Conservation (phyloP, 2,888 invertebrate genomes). For the Volucella zonaria region DNA sequence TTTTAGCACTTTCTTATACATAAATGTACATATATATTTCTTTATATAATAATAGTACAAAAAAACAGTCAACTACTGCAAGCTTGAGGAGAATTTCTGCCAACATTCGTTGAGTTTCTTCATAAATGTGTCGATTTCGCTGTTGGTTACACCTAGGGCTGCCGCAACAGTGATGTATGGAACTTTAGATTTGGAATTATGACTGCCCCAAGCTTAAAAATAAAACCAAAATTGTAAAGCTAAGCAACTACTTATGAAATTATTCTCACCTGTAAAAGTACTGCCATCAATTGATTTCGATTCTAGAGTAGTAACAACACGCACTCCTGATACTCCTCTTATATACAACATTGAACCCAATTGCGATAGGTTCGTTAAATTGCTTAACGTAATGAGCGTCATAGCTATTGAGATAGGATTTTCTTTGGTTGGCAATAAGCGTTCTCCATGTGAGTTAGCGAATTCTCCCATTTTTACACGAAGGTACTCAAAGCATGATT, state of each 20-base stretch:
- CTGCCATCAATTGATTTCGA: constrained; percentile 84
- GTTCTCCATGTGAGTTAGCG: constrained; percentile 85
- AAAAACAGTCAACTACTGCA: not conserved
- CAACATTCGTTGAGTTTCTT: constrained; percentile 86
- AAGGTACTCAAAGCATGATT: constrained; percentile 86
- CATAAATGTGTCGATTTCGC: constrained; percentile 88
- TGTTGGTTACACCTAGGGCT: constrained; percentile 86
- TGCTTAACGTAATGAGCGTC: constrained; percentile 81
- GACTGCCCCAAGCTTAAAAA: constrained; percentile 87
- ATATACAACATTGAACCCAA: constrained; percentile 89
- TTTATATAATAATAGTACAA: not conserved
- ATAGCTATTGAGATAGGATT: constrained; percentile 89
- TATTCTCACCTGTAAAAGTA: constrained; percentile 84
- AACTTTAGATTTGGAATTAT: constrained; percentile 81
- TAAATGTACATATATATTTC: not conserved
- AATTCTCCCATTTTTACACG: constrained; percentile 84
- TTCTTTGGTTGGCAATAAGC: constrained; percentile 85
- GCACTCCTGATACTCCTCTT: constrained; percentile 88
- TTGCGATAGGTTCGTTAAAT: constrained; percentile 82
- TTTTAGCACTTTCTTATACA: not conserved
- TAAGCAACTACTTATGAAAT: not conserved
- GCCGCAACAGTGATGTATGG: constrained; percentile 90
- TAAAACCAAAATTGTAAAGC: constrained; percentile 5
- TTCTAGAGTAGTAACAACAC: constrained; percentile 85
- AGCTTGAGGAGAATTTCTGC: constrained; percentile 76